Evolutionary conservation across 2,113 vertebrate genomes (phyloP).

Genomic region (Serinus canaria): DNA sequence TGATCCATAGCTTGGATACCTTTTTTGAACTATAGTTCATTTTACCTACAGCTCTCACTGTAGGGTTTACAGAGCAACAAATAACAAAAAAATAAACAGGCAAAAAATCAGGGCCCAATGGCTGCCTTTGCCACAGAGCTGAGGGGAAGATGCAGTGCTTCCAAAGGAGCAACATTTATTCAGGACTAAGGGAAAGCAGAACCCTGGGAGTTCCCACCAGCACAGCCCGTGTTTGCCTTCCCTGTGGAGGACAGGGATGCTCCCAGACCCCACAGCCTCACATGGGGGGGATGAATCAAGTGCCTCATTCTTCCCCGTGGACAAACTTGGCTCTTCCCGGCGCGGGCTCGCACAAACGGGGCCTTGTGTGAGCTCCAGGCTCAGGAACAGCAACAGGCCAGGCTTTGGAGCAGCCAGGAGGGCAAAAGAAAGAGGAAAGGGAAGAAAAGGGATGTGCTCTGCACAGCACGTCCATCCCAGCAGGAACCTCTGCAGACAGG

Average conservation of each 20-base stretch:
- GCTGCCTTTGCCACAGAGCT: background rate
- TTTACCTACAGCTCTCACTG: background rate
- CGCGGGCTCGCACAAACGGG: background rate
- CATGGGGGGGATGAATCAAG: background rate
- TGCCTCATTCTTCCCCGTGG: background rate
- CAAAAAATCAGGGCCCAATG: background rate
- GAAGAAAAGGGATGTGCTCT: background rate
- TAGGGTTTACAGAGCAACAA: background rate
- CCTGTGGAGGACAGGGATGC: background rate
- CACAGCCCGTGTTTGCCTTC: background rate
- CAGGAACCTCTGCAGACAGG: fast-evolving
- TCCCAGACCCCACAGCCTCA: background rate
- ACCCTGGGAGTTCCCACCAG: background rate
- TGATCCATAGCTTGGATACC: no score
- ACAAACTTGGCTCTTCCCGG: background rate
- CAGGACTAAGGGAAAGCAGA: background rate
- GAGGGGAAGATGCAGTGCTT: fast-evolving
- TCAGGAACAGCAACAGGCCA: background rate
- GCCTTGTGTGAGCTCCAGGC: background rate
- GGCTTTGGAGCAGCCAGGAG: background rate
- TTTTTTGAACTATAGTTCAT: fast-evolving
- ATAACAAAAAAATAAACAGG: background rate
- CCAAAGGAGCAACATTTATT: background rate
- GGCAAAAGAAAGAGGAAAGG: background rate
- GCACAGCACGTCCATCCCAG: background rate